phyloP scores from a whole-genome alignment of 2,797 vertebrate species.

The Etheostoma perlongum region DNA sequence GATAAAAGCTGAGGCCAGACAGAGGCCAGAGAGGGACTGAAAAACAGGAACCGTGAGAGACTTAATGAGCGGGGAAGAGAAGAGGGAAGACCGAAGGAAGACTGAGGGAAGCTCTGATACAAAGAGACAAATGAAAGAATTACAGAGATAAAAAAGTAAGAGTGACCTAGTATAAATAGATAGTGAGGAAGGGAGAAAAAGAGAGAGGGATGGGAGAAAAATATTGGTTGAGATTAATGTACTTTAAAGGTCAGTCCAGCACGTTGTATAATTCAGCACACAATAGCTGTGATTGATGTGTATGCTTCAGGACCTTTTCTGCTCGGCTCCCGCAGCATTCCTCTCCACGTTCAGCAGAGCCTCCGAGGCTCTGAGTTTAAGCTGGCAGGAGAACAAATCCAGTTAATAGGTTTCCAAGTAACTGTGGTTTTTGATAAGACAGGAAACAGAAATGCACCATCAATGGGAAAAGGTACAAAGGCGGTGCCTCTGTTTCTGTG shows the following conservation, averaged over 20 bases:
- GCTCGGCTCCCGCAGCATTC: slow-evolving; percentile 56
- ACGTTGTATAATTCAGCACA: slow-evolving; percentile 84
- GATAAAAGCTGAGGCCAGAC: slow-evolving; percentile 70
- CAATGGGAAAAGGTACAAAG: slow-evolving; percentile 58
- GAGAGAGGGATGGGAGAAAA: slow-evolving; percentile 76
- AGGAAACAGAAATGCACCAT: slow-evolving; percentile 60
- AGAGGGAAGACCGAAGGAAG: slow-evolving; percentile 33
- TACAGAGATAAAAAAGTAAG: slow-evolving; percentile 58
- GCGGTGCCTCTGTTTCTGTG: slow-evolving; percentile 39
- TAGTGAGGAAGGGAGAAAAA: slow-evolving; percentile 42
- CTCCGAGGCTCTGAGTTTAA: slow-evolving; percentile 70
- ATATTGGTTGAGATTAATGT: slow-evolving; percentile 84
- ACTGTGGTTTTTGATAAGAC: slow-evolving; percentile 70
- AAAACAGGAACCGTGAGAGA: slow-evolving; percentile 53
- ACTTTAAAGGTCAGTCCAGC: slow-evolving; percentile 86
- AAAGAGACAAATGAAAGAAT: slow-evolving; percentile 49
- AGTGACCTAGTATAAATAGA: slow-evolving; percentile 71
- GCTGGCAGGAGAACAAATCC: slow-evolving; percentile 71
- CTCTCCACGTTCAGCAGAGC: slow-evolving; percentile 51
- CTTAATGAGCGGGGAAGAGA: slow-evolving; percentile 65
- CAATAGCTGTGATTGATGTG: slow-evolving; percentile 84
- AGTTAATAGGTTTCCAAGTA: slow-evolving; percentile 75
- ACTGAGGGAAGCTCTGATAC: slow-evolving; percentile 35
- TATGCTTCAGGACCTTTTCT: slow-evolving; percentile 77
- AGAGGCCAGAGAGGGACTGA: slow-evolving; percentile 59